phyloP scores from a whole-genome alignment of 2,797 vertebrate genomes.

The Chiloscyllium punctatum region DNA sequence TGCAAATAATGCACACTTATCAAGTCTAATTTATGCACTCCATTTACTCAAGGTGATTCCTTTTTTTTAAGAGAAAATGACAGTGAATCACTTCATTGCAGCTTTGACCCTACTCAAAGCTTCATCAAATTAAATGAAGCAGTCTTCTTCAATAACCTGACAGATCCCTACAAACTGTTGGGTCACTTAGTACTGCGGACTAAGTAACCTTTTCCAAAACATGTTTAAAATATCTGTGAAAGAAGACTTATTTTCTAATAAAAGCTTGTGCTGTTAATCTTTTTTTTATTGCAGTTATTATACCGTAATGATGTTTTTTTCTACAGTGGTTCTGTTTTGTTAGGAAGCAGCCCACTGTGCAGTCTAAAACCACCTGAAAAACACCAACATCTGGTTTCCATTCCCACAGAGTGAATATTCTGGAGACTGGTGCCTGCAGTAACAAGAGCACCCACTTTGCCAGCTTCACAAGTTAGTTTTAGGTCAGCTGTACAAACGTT shows the following conservation, averaged over 20 bases:
- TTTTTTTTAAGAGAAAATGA: background rate
- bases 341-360: conserved; percentile 30
- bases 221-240: background rate
- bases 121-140: background rate
- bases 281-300: conserved; percentile 33
- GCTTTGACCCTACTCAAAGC: background rate
- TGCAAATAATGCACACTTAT: no score
- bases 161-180: conserved; percentile 1
- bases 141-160: background rate
- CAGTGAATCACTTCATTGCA: background rate
- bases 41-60: background rate
- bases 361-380: conserved; percentile 10
- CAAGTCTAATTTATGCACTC: background rate
- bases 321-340: background rate
- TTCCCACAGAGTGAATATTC: background rate
- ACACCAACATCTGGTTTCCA: conserved; percentile 16
- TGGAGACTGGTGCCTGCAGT: conserved; percentile 18
- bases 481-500: background rate
- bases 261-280: conserved; percentile 5
- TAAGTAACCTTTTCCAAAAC: conserved; percentile 31
- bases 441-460: background rate
- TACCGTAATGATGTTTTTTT: conserved; percentile 10
- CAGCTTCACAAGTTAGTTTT: background rate
- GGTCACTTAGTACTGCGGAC: background rate
- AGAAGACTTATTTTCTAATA: background rate